A percentile compares a stretch with the other conserved stretches of the same genome.
Evolutionary conservation across 2,888 invertebrate genomes (phyloP).

Genomic region (Nomada fabriciana): DNA sequence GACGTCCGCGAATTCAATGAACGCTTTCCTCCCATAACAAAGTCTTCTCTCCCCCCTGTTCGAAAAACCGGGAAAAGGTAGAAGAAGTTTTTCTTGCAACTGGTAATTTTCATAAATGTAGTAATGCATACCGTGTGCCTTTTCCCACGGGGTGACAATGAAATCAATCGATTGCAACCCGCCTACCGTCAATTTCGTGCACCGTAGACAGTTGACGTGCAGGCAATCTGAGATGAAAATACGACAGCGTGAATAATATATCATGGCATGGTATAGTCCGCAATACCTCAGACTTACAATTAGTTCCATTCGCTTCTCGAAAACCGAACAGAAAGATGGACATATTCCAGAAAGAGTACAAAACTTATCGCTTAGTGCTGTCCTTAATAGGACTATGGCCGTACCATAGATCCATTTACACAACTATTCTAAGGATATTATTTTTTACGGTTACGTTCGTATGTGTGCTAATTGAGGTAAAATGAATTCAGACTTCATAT

Average conservation of each 20-base stretch:
- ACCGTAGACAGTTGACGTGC: background rate
- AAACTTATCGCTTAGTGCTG: slow-evolving; percentile 1
- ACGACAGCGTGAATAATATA: background rate
- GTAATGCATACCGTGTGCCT: background rate
- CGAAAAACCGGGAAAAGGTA: background rate
- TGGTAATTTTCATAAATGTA: background rate
- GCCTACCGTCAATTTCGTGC: background rate
- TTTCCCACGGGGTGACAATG: background rate
- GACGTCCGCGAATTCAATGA: background rate
- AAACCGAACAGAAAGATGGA: slow-evolving; percentile 1
- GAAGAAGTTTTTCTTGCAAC: background rate
- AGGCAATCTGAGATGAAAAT: background rate
- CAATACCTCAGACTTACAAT: background rate
- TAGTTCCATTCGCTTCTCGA: background rate
- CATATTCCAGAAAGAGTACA: slow-evolving; percentile 10
- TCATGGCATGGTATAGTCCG: background rate
- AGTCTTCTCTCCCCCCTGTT: no score
- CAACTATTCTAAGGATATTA: background rate
- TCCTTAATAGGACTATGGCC: slow-evolving; percentile 36
- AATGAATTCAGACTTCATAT: background rate
- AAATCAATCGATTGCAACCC: background rate
- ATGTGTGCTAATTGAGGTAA: background rate
- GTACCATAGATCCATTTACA: background rate
- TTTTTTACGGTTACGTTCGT: background rate
- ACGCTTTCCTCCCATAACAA: no score